A percentile compares a stretch with the other conserved stretches of the same genome.
Evolutionary conservation across 2,888 invertebrate species (phyloP).

Genomic region (Patella caerulea): DNA sequence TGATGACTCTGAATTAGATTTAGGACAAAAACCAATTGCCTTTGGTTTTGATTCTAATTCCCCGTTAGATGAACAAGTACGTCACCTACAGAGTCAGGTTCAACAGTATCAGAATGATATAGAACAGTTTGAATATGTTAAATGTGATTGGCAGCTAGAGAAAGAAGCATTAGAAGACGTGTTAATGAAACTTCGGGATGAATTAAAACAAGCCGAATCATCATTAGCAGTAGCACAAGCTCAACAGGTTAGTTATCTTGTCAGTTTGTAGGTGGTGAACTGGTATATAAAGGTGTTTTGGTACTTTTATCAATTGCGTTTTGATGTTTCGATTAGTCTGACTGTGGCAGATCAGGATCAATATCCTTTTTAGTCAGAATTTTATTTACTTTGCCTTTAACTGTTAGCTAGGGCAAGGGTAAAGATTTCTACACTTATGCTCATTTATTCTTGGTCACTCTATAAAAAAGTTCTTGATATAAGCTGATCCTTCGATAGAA

Average conservation of each 20-base stretch:
- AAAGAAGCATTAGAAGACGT: slow-evolving; percentile 67
- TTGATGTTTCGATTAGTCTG: too few species aligned
- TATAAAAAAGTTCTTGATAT: background rate
- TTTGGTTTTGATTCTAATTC: too few species aligned
- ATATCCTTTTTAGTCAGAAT: too few species aligned
- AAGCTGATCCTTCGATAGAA: too few species aligned
- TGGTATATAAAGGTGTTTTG: too few species aligned
- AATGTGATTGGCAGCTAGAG: slow-evolving; percentile 63
- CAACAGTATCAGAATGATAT: slow-evolving; percentile 50
- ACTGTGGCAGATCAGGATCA: too few species aligned
- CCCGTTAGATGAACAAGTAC: background rate
- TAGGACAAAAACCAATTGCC: too few species aligned
- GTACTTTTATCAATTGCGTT: too few species aligned
- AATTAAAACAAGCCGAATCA: slow-evolving; percentile 56
- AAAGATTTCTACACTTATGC: background rate
- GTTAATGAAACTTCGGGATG: slow-evolving; percentile 53
- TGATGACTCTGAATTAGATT: too few species aligned
- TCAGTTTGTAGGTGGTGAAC: too few species aligned
- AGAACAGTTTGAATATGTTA: slow-evolving; percentile 60
- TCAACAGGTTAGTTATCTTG: background rate
- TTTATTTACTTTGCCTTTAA: too few species aligned
- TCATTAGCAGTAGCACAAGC: slow-evolving; percentile 47
- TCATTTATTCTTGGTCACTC: background rate
- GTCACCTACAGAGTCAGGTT: slow-evolving; percentile 48
- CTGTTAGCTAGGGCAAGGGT: too few species aligned